These are phyloP conservation scores for Mesocentrotus franciscanus DNA, from an alignment of 53 echinoderm and acorn worm species.

Conservation along the genomic window DNA sequence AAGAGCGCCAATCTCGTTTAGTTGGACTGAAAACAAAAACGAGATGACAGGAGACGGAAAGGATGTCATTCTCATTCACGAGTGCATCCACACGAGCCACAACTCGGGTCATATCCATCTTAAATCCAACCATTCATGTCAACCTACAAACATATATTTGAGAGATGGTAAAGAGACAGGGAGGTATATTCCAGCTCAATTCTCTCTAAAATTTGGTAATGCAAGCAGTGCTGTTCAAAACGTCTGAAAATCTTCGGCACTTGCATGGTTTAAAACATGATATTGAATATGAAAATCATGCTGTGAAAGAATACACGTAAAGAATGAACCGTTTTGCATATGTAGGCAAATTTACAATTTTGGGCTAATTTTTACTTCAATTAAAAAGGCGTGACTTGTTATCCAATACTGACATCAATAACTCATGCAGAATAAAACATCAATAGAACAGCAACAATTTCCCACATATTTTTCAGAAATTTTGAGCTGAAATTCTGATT, in stretches of 20 bases:
- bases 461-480: neutral
- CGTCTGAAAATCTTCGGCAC: too few species aligned
- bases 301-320: neutral
- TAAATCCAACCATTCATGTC: neutral
- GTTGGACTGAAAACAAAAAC: conserved; percentile 42
- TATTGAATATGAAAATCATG: too few species aligned
- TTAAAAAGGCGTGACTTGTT: neutral
- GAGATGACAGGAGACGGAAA: conserved; percentile 18
- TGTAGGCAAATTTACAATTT: neutral
- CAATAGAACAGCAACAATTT: neutral
- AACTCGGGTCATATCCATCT: neutral
- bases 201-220: neutral
- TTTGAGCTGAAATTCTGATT: neutral
- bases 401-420: neutral
- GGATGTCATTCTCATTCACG: conserved; percentile 30
- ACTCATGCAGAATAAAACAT: neutral
- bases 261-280: neutral
- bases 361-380: too few species aligned
- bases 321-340: neutral
- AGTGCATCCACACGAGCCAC: conserved; percentile 17
- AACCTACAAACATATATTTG: neutral
- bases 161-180: neutral
- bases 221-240: neutral
- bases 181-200: neutral
- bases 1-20: conserved; percentile 61